phyloP scores from a whole-genome alignment of 2,888 invertebrate genomes.

The Clanis bilineata region DNA sequence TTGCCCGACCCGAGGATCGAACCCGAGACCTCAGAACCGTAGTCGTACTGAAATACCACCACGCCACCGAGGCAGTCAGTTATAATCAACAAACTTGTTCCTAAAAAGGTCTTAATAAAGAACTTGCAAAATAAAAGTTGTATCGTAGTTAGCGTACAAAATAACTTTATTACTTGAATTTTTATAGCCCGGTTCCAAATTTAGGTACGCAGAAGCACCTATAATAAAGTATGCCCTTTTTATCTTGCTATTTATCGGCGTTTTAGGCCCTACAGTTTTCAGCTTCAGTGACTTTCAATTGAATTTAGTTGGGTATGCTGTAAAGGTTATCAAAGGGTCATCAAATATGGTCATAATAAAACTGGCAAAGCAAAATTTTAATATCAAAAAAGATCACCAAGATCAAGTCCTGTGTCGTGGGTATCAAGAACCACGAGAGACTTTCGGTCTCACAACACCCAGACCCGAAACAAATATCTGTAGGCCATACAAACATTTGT shows the following conservation, averaged over 20 bases:
- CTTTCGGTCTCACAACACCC: too few species aligned
- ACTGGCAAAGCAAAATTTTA: background rate
- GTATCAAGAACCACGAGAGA: too few species aligned
- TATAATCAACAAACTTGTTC: background rate
- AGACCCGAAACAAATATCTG: too few species aligned
- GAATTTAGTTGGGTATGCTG: slow-evolving; percentile 5
- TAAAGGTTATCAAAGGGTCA: slow-evolving; percentile 1
- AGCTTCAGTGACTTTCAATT: slow-evolving; percentile 1
- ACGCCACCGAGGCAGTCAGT: too few species aligned
- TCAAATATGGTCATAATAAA: background rate
- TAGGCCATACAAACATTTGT: too few species aligned
- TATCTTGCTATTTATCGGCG: background rate
- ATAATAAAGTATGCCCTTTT: slow-evolving; percentile 6
- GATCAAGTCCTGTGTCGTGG: background rate
- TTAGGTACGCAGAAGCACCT: background rate
- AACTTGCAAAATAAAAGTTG: background rate
- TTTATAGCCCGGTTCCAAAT: background rate
- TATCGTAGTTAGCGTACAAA: background rate
- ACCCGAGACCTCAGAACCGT: too few species aligned
- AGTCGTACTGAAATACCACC: too few species aligned
- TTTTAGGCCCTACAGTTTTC: slow-evolving; percentile 3
- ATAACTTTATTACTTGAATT: background rate
- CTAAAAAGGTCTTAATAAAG: background rate
- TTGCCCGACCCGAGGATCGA: too few species aligned
- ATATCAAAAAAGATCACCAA: background rate